A percentile compares a stretch with the other conserved stretches of the same genome.
These are phyloP conservation scores for Tetropium fuscum DNA, from an alignment of 2,888 invertebrate species.

Conservation along the genomic window DNA sequence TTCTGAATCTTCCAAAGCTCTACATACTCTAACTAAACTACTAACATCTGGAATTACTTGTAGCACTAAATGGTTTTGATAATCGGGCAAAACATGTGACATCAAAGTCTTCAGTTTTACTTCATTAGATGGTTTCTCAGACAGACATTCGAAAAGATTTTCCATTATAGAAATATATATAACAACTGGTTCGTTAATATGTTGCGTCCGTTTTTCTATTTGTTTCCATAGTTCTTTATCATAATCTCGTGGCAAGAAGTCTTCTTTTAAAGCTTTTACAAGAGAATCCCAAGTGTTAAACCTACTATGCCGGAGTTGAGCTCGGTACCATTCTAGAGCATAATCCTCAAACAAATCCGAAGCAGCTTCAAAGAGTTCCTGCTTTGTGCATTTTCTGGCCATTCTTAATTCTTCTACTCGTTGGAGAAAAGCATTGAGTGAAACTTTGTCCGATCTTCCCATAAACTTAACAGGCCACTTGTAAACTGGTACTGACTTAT, in stretches of 20 bases:
- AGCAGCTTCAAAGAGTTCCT: not conserved
- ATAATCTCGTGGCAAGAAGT: not conserved
- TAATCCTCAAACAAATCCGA: not conserved
- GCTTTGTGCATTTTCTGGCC: not conserved
- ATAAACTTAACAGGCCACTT: not conserved
- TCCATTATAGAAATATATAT: conserved; percentile 1
- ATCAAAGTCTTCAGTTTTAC: not conserved
- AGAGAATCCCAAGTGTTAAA: not conserved
- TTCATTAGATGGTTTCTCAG: not conserved
- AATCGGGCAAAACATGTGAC: conserved; percentile 1
- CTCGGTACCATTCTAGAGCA: not conserved
- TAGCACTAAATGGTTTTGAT: not conserved
- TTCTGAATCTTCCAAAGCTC: conserved; percentile 3
- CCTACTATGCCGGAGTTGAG: not conserved
- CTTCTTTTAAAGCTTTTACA: not conserved
- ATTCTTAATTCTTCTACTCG: not conserved
- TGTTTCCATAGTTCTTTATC: not conserved
- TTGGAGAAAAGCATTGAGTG: not conserved
- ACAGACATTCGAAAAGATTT: not conserved
- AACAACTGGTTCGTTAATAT: not conserved
- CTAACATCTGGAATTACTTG: not conserved
- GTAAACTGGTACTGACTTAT: not conserved
- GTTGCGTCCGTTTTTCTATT: not conserved
- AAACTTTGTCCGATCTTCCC: not conserved
- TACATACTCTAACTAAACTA: not conserved